phyloP scores from a whole-genome alignment of 2,888 invertebrate species.

The Mactromeris polynyma region DNA sequence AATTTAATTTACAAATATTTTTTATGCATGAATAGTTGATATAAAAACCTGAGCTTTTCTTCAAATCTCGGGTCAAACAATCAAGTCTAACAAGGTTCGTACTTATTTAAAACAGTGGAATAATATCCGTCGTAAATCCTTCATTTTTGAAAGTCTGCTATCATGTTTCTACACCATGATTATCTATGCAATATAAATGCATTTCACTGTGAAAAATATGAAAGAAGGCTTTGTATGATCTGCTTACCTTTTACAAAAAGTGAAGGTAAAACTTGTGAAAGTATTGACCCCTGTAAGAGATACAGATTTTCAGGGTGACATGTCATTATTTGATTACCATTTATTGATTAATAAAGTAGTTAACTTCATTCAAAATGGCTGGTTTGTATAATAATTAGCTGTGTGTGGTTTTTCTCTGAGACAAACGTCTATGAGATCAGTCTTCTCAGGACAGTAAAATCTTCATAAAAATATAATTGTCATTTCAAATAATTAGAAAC shows the following conservation, averaged over 20 bases:
- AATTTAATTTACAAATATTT: too few species aligned
- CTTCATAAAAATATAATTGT: background rate
- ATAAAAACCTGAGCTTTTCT: background rate
- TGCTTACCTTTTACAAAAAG: slow-evolving; percentile 22
- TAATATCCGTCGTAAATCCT: slow-evolving; percentile 60
- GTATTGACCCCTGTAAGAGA: slow-evolving; percentile 52
- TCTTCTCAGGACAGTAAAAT: background rate
- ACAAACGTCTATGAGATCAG: background rate
- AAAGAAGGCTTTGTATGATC: slow-evolving; percentile 41
- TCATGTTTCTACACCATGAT: slow-evolving; percentile 44
- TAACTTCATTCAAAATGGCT: slow-evolving; percentile 1
- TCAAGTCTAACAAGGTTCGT: slow-evolving; percentile 41
- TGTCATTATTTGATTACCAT: slow-evolving; percentile 38
- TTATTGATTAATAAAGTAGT: slow-evolving; percentile 28
- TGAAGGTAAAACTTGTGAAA: slow-evolving; percentile 46
- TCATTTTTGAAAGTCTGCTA: slow-evolving; percentile 48
- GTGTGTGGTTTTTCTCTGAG: background rate
- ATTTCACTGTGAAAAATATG: slow-evolving; percentile 45
- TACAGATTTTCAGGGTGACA: slow-evolving; percentile 38
- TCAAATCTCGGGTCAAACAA: slow-evolving; percentile 42
- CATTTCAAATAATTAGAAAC: background rate
- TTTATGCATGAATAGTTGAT: background rate
- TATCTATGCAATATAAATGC: slow-evolving; percentile 60
- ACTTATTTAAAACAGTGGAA: slow-evolving; percentile 44
- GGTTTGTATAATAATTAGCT: background rate